These are phyloP conservation scores for Globodera rostochiensis DNA, from an alignment of 1,140 invertebrate genomes.

Conservation along the genomic window DNA sequence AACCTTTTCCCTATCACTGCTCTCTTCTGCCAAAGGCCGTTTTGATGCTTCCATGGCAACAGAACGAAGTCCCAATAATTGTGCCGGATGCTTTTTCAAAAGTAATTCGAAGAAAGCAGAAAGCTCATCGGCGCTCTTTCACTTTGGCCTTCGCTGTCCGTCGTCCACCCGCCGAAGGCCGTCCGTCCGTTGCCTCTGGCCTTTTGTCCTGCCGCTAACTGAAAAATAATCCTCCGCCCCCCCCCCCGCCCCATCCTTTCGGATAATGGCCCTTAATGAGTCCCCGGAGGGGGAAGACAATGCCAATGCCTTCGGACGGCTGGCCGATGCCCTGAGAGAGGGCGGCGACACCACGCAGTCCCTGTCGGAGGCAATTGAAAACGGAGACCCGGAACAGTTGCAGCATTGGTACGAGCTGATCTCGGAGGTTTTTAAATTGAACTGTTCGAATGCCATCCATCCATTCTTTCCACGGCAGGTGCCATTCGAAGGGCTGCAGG, in stretches of 20 bases:
- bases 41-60: neutral
- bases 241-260: neutral
- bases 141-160: neutral
- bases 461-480: conserved; percentile 43
- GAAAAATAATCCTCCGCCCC: neutral
- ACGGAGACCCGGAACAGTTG: conserved; percentile 52
- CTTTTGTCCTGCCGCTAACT: neutral
- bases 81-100: too few relatives aligned
- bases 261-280: conserved; percentile 9
- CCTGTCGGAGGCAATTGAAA: conserved; percentile 24
- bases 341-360: neutral
- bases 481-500: conserved; percentile 36
- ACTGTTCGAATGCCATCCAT: conserved; percentile 11
- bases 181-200: neutral
- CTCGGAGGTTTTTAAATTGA: conserved; percentile 41
- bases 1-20: neutral
- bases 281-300: neutral
- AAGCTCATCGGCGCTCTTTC: neutral
- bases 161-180: neutral
- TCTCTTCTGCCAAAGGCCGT: neutral
- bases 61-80: too few relatives aligned
- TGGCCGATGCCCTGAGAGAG: neutral
- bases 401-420: conserved; percentile 55
- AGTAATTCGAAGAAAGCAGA: too few relatives aligned
- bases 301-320: neutral